Percentiles rank a stretch among this genome's conserved stretches.
These are phyloP conservation scores for Pedicia rivosa DNA, from an alignment of 2,888 invertebrate genomes.

Conservation along the genomic window DNA sequence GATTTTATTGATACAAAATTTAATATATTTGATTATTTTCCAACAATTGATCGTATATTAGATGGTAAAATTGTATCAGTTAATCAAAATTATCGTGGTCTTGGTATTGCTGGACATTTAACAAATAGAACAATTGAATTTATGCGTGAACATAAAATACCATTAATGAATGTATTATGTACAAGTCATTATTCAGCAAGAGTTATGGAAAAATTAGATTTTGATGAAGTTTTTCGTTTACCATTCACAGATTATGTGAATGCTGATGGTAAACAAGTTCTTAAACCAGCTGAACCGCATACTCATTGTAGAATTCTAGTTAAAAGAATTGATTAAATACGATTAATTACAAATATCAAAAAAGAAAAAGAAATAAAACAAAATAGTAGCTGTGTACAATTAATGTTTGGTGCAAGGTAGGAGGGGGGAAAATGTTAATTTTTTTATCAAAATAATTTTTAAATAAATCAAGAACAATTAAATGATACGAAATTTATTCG, in stretches of 20 bases:
- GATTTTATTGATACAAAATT: conserved; percentile 1
- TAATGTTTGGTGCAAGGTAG: too few species aligned
- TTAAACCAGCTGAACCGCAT: conserved; percentile 49
- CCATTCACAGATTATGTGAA: conserved; percentile 50
- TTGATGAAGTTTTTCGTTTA: conserved; percentile 46
- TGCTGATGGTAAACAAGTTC: conserved; percentile 43
- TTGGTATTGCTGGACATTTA: conserved; percentile 28
- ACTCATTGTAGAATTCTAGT: conserved; percentile 39
- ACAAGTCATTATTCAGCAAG: conserved; percentile 61
- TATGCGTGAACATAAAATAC: conserved; percentile 24
- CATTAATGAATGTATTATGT: conserved; percentile 53
- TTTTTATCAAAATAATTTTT: too few species aligned
- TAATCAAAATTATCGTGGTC: conserved; percentile 25
- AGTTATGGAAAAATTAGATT: conserved; percentile 53
- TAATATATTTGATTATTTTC: conserved; percentile 31
- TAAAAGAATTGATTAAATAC: conserved; percentile 27
- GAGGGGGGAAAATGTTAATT: too few species aligned
- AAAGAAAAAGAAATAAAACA: too few species aligned
- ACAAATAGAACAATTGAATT: conserved; percentile 25
- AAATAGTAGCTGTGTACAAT: too few species aligned
- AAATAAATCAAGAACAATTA: too few species aligned
- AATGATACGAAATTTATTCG: too few species aligned
- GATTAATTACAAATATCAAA: conserved; percentile 6
- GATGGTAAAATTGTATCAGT: conserved; percentile 31
- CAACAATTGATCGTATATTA: conserved; percentile 23